A percentile compares a stretch with the other conserved stretches of the same genome.
These are phyloP conservation scores for Characodon lateralis DNA, from an alignment of 2,797 vertebrate genomes.

Conservation along the genomic window DNA sequence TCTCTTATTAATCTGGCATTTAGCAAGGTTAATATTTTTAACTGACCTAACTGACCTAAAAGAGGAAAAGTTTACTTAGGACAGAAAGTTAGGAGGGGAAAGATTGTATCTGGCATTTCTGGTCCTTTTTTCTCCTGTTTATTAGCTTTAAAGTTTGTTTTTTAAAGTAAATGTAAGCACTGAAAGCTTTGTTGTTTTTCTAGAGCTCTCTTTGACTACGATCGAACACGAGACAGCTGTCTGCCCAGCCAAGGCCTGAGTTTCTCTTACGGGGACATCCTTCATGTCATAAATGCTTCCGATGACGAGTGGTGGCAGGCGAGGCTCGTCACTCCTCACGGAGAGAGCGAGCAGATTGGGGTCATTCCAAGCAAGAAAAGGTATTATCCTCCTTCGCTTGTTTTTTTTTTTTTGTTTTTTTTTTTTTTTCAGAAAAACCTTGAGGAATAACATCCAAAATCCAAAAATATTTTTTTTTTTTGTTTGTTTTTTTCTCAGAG, in stretches of 20 bases:
- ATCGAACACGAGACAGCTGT: constrained; percentile 97
- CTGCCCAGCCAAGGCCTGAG: constrained; percentile 98
- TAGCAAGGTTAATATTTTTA: too few species aligned
- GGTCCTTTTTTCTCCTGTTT: background rate
- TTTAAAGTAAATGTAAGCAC: constrained; percentile 1
- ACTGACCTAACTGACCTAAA: too few species aligned
- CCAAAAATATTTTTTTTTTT: too few species aligned
- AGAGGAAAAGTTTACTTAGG: too few species aligned
- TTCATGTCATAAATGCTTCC: constrained; percentile 98
- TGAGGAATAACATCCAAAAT: background rate
- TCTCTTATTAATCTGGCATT: too few species aligned
- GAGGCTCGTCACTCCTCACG: constrained; percentile 94
- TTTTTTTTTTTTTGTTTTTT: background rate
- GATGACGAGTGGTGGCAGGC: constrained; percentile 99
- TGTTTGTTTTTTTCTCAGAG: constrained; percentile 75
- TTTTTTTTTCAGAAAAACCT: background rate
- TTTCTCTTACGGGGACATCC: constrained; percentile 97
- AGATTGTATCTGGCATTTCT: background rate
- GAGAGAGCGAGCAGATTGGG: constrained; percentile 98
- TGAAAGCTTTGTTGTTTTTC: constrained; percentile 19
- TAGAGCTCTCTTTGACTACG: constrained; percentile 98
- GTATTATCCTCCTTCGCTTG: constrained; percentile 62
- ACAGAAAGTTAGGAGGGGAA: too few species aligned
- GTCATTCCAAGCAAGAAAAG: constrained; percentile 99
- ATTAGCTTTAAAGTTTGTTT: background rate